These are phyloP conservation scores for Chamaetylas fuelleborni DNA, from an alignment of 2,113 vertebrate species.

Conservation along the genomic window DNA sequence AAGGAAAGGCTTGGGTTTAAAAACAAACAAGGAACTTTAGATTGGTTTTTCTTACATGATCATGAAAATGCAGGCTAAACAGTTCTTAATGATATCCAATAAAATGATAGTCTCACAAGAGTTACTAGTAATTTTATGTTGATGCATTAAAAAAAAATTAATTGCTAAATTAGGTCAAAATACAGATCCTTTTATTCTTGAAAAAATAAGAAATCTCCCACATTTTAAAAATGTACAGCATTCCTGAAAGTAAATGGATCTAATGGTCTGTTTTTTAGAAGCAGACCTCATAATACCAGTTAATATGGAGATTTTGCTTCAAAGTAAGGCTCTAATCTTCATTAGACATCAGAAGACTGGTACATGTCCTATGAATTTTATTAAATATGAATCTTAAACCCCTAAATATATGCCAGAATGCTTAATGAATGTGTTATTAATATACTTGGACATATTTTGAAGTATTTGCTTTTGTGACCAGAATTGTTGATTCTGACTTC, in stretches of 20 bases:
- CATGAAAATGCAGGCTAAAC: background rate
- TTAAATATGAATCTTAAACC: background rate
- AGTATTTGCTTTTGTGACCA: background rate
- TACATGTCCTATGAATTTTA: background rate
- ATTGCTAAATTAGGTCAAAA: background rate
- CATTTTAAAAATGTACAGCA: background rate
- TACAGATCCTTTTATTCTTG: background rate
- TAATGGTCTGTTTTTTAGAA: background rate
- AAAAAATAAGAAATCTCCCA: background rate
- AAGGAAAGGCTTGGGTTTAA: background rate
- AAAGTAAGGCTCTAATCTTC: background rate
- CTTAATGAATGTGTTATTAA: background rate
- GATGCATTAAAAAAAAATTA: background rate
- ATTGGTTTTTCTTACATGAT: background rate
- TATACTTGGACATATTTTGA: background rate
- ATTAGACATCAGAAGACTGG: background rate
- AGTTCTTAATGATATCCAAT: background rate
- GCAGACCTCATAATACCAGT: background rate
- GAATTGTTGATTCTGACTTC: background rate
- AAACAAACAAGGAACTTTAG: background rate
- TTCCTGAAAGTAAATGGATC: background rate
- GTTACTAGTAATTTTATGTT: background rate
- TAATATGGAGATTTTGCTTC: background rate
- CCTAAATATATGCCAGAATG: background rate
- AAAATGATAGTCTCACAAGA: background rate